Percentiles rank a stretch among this genome's conserved stretches.
Conservation (phyloP, 2,888 invertebrate genomes). For the Rotaria macrura region DNA sequence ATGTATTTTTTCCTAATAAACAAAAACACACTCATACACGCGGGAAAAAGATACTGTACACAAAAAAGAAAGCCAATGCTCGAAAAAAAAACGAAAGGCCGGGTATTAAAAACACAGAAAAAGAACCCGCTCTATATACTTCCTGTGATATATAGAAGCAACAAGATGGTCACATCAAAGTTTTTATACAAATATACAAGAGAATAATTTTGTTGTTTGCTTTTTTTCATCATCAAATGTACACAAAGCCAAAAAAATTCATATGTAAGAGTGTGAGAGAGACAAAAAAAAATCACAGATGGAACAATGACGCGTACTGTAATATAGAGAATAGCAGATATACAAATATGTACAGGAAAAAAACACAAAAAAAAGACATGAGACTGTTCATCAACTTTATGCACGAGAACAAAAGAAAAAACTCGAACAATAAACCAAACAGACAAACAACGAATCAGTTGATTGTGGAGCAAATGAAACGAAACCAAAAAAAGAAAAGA, state of each 20-base stretch:
- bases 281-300: neutral
- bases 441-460: neutral
- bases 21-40: neutral
- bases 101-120: neutral
- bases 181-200: neutral
- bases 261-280: neutral
- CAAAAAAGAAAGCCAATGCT: neutral
- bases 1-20: conserved; percentile 3
- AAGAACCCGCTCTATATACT: neutral
- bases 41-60: conserved; percentile 8
- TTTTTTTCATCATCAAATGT: neutral
- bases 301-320: neutral
- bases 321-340: neutral
- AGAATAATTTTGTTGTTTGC: neutral
- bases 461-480: conserved; percentile 12
- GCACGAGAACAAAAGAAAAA: neutral
- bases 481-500: neutral
- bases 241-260: neutral
- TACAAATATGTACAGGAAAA: neutral
- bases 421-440: conserved; percentile 6
- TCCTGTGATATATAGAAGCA: neutral
- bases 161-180: neutral
- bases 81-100: neutral
- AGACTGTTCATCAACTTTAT: neutral
- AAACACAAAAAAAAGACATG: neutral